Evolutionary conservation across 2,797 vertebrate species (phyloP).

Genomic region (Poliocrania exsul): DNA sequence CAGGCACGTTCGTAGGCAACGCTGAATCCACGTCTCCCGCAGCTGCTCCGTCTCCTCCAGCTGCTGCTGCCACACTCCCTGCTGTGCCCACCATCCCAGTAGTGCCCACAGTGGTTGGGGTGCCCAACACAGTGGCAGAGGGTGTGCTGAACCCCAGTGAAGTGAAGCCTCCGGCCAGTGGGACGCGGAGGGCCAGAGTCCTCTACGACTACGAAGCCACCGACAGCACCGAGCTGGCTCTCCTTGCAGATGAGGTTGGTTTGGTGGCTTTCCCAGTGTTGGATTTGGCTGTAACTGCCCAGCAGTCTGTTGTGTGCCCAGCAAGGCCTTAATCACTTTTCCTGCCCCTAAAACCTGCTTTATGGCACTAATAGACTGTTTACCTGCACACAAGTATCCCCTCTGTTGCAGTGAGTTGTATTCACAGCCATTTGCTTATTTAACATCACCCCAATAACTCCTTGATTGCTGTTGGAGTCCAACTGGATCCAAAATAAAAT

Average conservation of each 20-base stretch:
- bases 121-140: slow-evolving; percentile 72
- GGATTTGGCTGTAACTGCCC: background rate
- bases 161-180: slow-evolving; percentile 87
- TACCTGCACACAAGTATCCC: background rate
- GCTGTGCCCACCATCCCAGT: slow-evolving; percentile 75
- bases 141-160: slow-evolving; percentile 83
- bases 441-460: background rate
- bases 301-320: background rate
- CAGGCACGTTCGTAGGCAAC: slow-evolving; percentile 86
- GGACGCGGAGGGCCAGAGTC: slow-evolving; percentile 91
- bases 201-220: slow-evolving; percentile 93
- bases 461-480: background rate
- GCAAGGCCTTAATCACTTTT: background rate
- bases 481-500: background rate
- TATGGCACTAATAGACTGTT: background rate
- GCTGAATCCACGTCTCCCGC: slow-evolving; percentile 71
- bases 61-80: slow-evolving; percentile 61
- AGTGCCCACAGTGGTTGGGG: slow-evolving; percentile 69
- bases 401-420: background rate
- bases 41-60: slow-evolving; percentile 72
- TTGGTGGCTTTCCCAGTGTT: slow-evolving; percentile 54
- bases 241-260: slow-evolving; percentile 92
- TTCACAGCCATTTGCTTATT: background rate
- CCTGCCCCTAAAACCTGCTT: background rate
- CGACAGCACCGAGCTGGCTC: slow-evolving; percentile 90